Percentiles rank a stretch among this genome's conserved stretches.
Conservation (phyloP, 2,888 invertebrate species). For the Vesta saturnalis region DNA sequence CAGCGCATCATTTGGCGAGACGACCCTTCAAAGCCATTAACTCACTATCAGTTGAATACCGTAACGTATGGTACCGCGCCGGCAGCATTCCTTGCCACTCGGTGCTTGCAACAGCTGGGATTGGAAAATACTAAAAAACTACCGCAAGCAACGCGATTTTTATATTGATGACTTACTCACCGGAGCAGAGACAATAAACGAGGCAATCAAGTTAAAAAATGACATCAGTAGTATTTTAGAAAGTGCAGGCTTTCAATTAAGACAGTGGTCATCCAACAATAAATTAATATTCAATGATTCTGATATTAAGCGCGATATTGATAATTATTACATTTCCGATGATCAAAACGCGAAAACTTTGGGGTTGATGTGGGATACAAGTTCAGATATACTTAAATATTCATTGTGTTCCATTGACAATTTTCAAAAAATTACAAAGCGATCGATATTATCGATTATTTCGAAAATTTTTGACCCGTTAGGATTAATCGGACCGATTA, state of each 20-base stretch:
- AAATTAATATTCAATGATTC: background rate
- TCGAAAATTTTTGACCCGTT: background rate
- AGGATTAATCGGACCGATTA: background rate
- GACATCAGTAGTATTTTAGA: background rate
- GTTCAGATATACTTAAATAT: background rate
- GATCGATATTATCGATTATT: background rate
- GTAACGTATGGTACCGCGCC: constrained; percentile 40
- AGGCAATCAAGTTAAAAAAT: background rate
- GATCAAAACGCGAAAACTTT: background rate
- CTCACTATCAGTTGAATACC: constrained; percentile 35
- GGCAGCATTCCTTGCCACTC: constrained; percentile 38
- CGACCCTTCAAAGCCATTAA: constrained; percentile 20
- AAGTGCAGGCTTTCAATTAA: no score
- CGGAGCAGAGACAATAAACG: background rate
- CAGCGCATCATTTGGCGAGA: constrained; percentile 41
- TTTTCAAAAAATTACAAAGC: background rate
- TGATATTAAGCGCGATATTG: background rate
- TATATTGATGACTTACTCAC: background rate
- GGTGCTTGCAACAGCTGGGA: constrained; percentile 38
- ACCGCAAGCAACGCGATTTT: background rate
- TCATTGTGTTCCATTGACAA: background rate
- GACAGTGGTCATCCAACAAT: no score
- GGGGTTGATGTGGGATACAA: background rate
- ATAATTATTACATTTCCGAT: background rate
- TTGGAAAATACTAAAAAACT: background rate